Evolutionary conservation across 2,888 invertebrate species (phyloP).

Genomic region (Trichopria drosophilae): DNA sequence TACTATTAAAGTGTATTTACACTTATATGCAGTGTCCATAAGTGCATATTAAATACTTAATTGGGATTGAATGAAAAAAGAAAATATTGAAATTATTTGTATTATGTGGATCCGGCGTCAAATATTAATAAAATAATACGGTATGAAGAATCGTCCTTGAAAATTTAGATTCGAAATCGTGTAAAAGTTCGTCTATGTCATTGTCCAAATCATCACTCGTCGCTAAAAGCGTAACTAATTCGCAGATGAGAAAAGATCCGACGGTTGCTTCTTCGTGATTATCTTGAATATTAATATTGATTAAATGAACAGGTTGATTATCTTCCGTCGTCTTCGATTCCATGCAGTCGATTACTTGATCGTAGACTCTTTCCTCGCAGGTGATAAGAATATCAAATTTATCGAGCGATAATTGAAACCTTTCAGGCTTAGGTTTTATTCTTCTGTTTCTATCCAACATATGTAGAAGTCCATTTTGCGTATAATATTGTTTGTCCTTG

Average conservation of each 20-base stretch:
- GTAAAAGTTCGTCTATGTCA: conserved; percentile 94
- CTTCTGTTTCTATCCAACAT: conserved; percentile 97
- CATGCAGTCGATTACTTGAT: conserved; percentile 95
- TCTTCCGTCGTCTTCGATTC: conserved; percentile 77
- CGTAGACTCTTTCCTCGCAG: conserved; percentile 97
- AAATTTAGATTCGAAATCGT: conserved; percentile 89
- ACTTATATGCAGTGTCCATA: too few relatives aligned
- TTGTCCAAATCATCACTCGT: conserved; percentile 92
- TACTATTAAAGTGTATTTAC: too few relatives aligned
- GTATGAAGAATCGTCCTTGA: conserved; percentile 88
- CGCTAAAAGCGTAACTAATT: conserved; percentile 88
- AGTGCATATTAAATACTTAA: too few relatives aligned
- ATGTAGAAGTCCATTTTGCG: conserved; percentile 96
- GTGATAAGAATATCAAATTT: conserved; percentile 95
- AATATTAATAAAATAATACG: conserved; percentile 88
- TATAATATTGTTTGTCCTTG: conserved; percentile 93
- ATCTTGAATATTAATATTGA: conserved; percentile 98
- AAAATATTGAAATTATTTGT: too few relatives aligned
- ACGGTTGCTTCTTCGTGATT: conserved; percentile 99
- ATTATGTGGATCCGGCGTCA: too few relatives aligned
- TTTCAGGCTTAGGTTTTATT: conserved; percentile 91
- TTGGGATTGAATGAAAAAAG: too few relatives aligned
- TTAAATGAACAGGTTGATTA: conserved; percentile 90
- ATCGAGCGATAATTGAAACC: conserved; percentile 87
- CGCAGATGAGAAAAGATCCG: conserved; percentile 96